Conservation (phyloP, 2,113 vertebrate species). For the Pseudopodoces humilis region DNA sequence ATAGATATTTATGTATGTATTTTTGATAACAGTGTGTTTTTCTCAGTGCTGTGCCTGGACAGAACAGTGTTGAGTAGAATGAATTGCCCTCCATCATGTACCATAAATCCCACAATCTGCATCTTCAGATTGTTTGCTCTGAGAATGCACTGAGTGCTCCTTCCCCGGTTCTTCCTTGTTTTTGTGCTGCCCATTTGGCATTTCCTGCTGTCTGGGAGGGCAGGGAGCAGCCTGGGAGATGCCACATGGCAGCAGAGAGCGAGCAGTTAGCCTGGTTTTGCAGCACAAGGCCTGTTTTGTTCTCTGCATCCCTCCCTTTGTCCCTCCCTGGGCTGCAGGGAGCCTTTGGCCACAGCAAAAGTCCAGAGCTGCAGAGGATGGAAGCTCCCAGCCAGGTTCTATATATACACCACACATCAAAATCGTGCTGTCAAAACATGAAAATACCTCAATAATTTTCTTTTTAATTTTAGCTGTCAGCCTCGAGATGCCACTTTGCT, state of each 20-base stretch:
- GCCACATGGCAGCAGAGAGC: neutral
- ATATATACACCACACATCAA: neutral
- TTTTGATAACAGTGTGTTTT: neutral
- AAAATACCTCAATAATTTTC: constrained; percentile 26
- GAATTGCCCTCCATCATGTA: neutral
- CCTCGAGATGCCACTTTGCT: neutral
- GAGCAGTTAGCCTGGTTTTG: neutral
- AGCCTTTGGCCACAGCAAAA: neutral
- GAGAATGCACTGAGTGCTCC: neutral
- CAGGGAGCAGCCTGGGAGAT: neutral
- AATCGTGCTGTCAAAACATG: neutral
- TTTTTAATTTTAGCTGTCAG: neutral
- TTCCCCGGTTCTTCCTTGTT: neutral
- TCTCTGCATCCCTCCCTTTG: neutral
- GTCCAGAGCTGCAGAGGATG: neutral
- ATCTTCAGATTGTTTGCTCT: neutral
- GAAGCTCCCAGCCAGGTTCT: neutral
- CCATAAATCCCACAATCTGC: neutral
- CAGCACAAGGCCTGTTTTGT: neutral
- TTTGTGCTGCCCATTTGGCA: neutral
- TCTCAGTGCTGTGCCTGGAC: neutral
- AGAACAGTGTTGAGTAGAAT: neutral
- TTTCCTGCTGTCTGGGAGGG: neutral
- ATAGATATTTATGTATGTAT: neutral
- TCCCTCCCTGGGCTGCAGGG: neutral